Conservation (phyloP, 1,140 invertebrate species). For the Solen grandis region DNA sequence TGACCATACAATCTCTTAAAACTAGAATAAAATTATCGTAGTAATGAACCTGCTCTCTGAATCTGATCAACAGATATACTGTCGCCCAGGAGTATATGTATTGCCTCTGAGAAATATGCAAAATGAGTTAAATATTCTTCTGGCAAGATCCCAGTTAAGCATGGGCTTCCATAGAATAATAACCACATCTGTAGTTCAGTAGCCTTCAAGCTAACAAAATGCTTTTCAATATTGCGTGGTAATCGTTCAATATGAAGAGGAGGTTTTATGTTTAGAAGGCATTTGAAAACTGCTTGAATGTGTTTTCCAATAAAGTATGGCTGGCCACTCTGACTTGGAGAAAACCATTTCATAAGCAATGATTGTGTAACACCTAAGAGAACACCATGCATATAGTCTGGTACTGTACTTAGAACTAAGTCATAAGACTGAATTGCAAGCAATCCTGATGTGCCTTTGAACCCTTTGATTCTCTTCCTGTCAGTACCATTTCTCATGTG, state of each 20-base stretch:
- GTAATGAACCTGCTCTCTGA: not conserved
- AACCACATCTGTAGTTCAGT: constrained; percentile 18
- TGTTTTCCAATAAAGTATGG: constrained; percentile 42
- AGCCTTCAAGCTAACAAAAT: not conserved
- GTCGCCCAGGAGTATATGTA: constrained; percentile 2
- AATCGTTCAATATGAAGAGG: constrained; percentile 41
- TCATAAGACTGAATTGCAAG: constrained; percentile 12
- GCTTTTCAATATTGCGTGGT: constrained; percentile 17
- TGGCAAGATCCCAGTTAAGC: constrained; percentile 19
- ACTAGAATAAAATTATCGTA: constrained; percentile 4
- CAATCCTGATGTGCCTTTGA: not conserved
- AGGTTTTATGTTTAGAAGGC: constrained; percentile 35
- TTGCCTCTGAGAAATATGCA: not conserved
- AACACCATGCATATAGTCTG: constrained; percentile 46
- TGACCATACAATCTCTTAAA: constrained; percentile 13
- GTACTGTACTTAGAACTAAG: constrained; percentile 11
- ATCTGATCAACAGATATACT: not conserved
- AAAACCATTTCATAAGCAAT: constrained; percentile 8
- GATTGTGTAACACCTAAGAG: constrained; percentile 9
- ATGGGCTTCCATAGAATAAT: constrained; percentile 36
- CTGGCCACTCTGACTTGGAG: constrained; percentile 4
- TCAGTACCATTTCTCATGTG: not conserved
- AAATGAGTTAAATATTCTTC: constrained; percentile 43
- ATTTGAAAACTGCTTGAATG: constrained; percentile 17
- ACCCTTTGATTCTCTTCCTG: constrained; percentile 5